Conservation (phyloP, 2,113 vertebrate genomes). For the Lichenostomus cassidix region DNA sequence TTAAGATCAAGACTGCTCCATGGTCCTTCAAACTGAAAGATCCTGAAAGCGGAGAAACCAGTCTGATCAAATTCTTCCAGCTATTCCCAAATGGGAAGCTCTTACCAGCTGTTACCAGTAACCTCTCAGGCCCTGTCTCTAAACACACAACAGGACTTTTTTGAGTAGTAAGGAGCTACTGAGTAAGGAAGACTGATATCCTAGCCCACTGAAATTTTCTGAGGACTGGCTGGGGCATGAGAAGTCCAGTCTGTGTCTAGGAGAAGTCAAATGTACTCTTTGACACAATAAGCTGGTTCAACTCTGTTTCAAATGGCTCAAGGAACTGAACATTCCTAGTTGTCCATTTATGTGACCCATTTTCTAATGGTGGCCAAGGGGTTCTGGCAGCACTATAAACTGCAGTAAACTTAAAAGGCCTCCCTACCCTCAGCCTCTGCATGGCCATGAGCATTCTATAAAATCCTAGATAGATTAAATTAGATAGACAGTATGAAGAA, state of each 20-base stretch:
- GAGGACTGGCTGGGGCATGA: not conserved
- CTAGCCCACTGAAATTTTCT: not conserved
- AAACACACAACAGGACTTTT: not conserved
- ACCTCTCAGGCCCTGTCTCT: not conserved
- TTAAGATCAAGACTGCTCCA: not conserved
- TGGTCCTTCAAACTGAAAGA: not conserved
- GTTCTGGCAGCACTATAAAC: not conserved
- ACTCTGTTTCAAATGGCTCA: not conserved
- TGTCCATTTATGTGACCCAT: not conserved
- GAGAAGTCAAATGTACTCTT: not conserved
- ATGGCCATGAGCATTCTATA: not conserved
- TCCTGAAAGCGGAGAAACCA: not conserved
- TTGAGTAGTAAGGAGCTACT: not conserved
- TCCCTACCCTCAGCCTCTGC: not conserved
- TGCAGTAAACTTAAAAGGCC: not conserved
- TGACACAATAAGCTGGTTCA: not conserved
- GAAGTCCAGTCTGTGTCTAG: not conserved
- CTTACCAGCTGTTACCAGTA: not conserved
- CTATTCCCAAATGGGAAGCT: not conserved
- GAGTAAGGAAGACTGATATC: not conserved
- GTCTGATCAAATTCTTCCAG: not conserved
- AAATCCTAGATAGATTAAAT: constrained; percentile 12
- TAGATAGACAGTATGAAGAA: not conserved
- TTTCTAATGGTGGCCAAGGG: not conserved
- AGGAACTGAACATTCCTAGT: not conserved